Evolutionary conservation across 2,888 invertebrate species (phyloP), one percentile per base, ranked within the genome.

Genomic region (Coleophora deauratella): DNA sequence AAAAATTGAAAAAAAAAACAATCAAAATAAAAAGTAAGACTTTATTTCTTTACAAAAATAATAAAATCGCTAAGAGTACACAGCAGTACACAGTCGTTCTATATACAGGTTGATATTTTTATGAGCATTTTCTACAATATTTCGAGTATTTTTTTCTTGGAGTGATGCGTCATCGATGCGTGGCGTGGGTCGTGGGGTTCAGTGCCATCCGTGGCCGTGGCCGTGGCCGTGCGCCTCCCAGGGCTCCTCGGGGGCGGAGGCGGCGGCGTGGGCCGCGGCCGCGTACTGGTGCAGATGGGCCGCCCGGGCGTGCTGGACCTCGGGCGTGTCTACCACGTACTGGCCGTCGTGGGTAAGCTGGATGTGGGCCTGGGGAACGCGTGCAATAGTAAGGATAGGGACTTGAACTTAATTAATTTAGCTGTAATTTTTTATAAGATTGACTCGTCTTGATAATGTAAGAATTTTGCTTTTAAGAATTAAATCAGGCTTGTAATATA

Each of bases 271-370:
- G 1, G 84, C 82, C 44, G 78, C 80, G 50, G 67, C 69, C 9
- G 84, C 77, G 68, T 72, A 82, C 48, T 84, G 84, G 43, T 71
- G 58, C 3, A 81, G 63, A 57, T 85, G 84, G 28, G 77, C 72
- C 38, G 82, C 81, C 43, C 84, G 71, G 11, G 85, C 84, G 68
- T 85, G 85, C 38, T 84, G 82, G 0, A 85, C 85, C 59, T 84
- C 84, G 42, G 84, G 85, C 42, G 85, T 84, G 69, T 85, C 85
- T 0, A 82, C 79, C 15, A 85, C 82, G 77, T 76, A 84, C 54
- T 84, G 84, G 14, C 84, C 85, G 62, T 85, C 85, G 65, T 84
- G 85, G 54, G 82, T 82, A 50, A 85, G 75, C 51, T 85, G 84
- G 66, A 85, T 84, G 67, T 85, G 72, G 43, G 85, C 85, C 66